Evolutionary conservation across 2,888 invertebrate species (phyloP), one percentile per base, ranked within the genome.

Genomic region (Scotopteryx bipunctaria): DNA sequence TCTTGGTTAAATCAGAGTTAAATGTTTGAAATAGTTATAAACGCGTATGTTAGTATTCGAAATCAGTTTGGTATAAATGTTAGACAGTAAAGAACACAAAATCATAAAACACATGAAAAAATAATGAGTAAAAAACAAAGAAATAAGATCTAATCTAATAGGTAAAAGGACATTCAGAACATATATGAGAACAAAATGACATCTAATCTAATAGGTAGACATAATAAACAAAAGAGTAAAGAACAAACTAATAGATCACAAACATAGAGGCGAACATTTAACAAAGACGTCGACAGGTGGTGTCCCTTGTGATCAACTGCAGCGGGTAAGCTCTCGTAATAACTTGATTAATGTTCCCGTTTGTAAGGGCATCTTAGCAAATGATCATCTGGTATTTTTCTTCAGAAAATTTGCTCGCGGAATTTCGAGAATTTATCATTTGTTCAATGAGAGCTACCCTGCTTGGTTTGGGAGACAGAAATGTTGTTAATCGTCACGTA

Each of bases 211-310:
- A 46, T 21, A 40, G 32, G 27, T 31, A 48, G 14, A 35, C 25
- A 48, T 19, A 13, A 29, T 41, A 35, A 44, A 46, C 27, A 48
- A 45, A 64, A 56, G 38, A 63, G 61, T 62, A 66, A 47, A 54
- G 37, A 61, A 61, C 59, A 64, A 53, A 71, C 64, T 66, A 67
- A 70, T 61, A 72, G 69, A 55, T 63, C 62, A 72, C 52, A 66
- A 57, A 73, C 69, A 69, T 55, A 43, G 60, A 64, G 71, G 69
- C 69, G 59, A 61, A 75, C 74, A 75, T 69, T 63, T 54, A 73
- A 71, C 67, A 69, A 27, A 69, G 64, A 65, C 66, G 73, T 69
- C 67, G 71, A 73, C 67, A 69, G 68, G 64, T 65, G 55, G 64
- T 60, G 61, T 60, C 64, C 66, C 63, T 66, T 51, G 49, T 55